phyloP scores from a whole-genome alignment of 1,140 invertebrate genomes.

The Bombus vancouverensis region DNA sequence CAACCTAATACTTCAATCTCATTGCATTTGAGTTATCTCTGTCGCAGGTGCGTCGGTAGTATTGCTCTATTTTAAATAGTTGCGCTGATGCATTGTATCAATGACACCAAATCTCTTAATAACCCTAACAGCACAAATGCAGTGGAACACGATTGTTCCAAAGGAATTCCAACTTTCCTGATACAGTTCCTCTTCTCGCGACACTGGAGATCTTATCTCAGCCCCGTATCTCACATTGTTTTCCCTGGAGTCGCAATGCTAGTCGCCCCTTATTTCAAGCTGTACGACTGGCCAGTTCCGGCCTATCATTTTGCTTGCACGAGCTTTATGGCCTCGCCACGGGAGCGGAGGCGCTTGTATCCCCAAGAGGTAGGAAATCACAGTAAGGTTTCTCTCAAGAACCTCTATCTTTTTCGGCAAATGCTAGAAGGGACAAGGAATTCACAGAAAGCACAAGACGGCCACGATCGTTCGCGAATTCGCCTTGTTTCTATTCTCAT shows the following conservation, averaged over 20 bases:
- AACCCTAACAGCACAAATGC: too few species aligned
- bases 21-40: too few species aligned
- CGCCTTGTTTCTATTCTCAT: background rate
- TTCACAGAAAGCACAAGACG: background rate
- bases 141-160: background rate
- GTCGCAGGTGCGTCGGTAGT: too few species aligned
- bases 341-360: slow-evolving; percentile 40
- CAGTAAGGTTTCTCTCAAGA: background rate
- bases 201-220: slow-evolving; percentile 63
- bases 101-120: too few species aligned
- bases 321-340: slow-evolving; percentile 36
- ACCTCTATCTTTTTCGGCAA: background rate
- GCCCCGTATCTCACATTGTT: slow-evolving; percentile 64
- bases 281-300: slow-evolving; percentile 56
- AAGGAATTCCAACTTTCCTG: background rate
- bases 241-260: slow-evolving; percentile 33
- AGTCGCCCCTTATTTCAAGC: slow-evolving; percentile 57
- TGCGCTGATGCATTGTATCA: too few species aligned
- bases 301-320: slow-evolving; percentile 57
- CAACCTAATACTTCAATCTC: too few species aligned
- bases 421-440: background rate
- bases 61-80: too few species aligned
- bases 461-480: background rate
- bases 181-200: slow-evolving; percentile 45
- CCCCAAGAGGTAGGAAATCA: slow-evolving; percentile 11